These are phyloP conservation scores for Melipona bicolor DNA, from an alignment of 2,888 invertebrate genomes.

Conservation along the genomic window DNA sequence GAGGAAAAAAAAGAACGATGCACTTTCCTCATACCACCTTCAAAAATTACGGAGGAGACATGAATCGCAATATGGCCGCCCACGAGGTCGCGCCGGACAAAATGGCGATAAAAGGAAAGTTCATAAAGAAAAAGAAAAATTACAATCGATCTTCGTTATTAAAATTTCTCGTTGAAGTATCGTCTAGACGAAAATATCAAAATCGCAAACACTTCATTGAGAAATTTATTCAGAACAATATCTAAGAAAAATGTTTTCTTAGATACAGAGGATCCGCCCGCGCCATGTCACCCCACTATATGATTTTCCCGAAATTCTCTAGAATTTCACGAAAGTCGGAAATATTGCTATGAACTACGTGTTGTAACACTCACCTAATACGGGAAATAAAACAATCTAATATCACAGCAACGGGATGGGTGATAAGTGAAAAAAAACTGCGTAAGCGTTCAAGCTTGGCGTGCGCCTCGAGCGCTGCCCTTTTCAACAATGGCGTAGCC, in stretches of 20 bases:
- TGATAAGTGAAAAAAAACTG: constrained; percentile 71
- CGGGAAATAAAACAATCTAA: constrained; percentile 71
- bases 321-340: neutral
- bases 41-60: constrained; percentile 73
- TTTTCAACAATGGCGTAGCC: constrained; percentile 81
- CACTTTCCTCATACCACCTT: constrained; percentile 57
- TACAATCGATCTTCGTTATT: neutral
- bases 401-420: constrained; percentile 77
- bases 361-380: constrained; percentile 68
- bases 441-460: constrained; percentile 74
- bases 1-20: constrained; percentile 52
- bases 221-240: constrained; percentile 26
- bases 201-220: constrained; percentile 70
- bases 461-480: constrained; percentile 81
- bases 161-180: constrained; percentile 54
- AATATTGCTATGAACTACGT: constrained; percentile 22
- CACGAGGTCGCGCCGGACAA: constrained; percentile 79
- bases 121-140: constrained; percentile 59
- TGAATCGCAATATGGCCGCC: constrained; percentile 81
- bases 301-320: constrained; percentile 51
- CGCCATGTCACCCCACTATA: constrained; percentile 58
- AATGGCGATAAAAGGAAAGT: constrained; percentile 79
- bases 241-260: constrained; percentile 13
- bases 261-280: constrained; percentile 65
- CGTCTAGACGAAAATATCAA: constrained; percentile 64